A percentile compares a stretch with the other conserved stretches of the same genome.
phyloP scores from a whole-genome alignment of 1,140 invertebrate species.

The Augochlora pura region DNA sequence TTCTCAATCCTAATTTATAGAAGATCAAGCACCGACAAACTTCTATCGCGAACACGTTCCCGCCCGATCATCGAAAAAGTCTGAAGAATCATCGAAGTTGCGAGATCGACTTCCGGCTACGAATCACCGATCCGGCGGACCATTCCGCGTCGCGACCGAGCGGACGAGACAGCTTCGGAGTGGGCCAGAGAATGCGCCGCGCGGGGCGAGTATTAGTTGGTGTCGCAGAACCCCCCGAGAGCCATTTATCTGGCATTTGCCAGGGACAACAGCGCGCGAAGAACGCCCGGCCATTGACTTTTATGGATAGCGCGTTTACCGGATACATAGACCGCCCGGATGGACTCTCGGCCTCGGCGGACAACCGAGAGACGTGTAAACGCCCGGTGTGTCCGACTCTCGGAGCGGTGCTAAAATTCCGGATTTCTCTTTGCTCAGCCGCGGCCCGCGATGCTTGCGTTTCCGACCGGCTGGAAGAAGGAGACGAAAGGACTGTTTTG shows the following conservation, averaged over 20 bases:
- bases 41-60: no score
- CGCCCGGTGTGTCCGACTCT: not conserved
- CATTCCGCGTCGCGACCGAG: slow-evolving; percentile 26
- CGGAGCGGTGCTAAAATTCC: not conserved
- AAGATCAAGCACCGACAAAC: no score
- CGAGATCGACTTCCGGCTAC: no score
- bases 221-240: slow-evolving; percentile 60
- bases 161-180: not conserved
- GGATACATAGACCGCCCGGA: slow-evolving; percentile 17
- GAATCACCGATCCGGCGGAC: not conserved
- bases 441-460: no score
- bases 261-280: slow-evolving; percentile 54
- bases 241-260: slow-evolving; percentile 68
- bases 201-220: slow-evolving; percentile 62
- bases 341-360: not conserved
- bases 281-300: slow-evolving; percentile 60
- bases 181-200: slow-evolving; percentile 2
- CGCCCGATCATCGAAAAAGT: no score
- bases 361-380: not conserved
- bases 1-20: no score
- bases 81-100: no score
- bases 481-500: no score
- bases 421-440: slow-evolving; percentile 37
- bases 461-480: no score
- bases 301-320: slow-evolving; percentile 64